phyloP scores from a whole-genome alignment of 2,797 vertebrate genomes.

The Typhlichthys subterraneus region DNA sequence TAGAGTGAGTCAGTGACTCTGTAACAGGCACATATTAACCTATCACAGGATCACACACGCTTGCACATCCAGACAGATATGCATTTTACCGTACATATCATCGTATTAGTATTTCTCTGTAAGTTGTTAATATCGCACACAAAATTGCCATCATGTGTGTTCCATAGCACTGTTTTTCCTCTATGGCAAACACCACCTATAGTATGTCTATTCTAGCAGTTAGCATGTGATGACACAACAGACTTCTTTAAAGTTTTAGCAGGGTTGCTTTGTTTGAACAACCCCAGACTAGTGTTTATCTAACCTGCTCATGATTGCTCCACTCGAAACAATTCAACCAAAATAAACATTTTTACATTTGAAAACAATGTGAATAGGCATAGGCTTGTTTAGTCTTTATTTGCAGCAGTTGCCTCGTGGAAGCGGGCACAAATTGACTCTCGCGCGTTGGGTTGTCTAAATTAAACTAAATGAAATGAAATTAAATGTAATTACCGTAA shows the following conservation, averaged over 20 bases:
- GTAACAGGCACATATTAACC: background rate
- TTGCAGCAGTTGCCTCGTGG: too few relatives aligned
- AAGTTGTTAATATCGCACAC: background rate
- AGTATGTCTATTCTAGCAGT: background rate
- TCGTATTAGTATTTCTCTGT: background rate
- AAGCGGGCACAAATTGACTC: too few relatives aligned
- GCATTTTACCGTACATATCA: background rate
- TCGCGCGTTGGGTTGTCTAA: too few relatives aligned
- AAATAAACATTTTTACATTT: too few relatives aligned
- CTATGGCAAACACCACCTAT: background rate
- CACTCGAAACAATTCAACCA: too few relatives aligned
- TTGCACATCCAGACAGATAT: background rate
- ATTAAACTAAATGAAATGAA: too few relatives aligned
- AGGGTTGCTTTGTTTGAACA: slow-evolving; percentile 1
- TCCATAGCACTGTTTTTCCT: background rate
- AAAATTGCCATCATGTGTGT: background rate
- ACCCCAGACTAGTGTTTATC: background rate
- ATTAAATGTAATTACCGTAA: too few relatives aligned
- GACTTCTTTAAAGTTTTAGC: slow-evolving; percentile 15
- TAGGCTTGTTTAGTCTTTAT: too few relatives aligned
- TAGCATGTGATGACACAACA: slow-evolving; percentile 26
- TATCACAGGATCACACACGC: background rate
- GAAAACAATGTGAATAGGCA: too few relatives aligned
- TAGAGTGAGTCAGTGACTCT: slow-evolving; percentile 6
- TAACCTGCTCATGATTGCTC: too few relatives aligned